Evolutionary conservation across 2,797 vertebrate species (phyloP).

Genomic region (Pitangus sulphuratus): DNA sequence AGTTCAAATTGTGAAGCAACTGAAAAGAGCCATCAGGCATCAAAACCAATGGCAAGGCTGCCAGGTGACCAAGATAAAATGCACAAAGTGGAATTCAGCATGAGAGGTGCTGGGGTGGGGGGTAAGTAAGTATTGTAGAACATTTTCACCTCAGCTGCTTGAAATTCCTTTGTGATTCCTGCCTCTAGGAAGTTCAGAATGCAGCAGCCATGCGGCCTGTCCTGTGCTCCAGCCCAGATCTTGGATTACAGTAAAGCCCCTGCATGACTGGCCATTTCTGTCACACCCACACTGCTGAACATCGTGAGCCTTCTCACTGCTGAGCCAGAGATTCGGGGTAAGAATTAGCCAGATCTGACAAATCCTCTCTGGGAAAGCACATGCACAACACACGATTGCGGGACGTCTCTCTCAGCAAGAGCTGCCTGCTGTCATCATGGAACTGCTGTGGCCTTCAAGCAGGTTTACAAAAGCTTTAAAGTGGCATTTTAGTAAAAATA

Average conservation of each 20-base stretch:
- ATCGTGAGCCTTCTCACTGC: neutral
- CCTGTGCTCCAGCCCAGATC: neutral
- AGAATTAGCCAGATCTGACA: rapidly evolving
- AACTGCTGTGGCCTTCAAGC: neutral
- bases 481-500: neutral
- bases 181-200: neutral
- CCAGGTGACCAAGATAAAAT: no score
- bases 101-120: rapidly evolving
- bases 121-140: neutral
- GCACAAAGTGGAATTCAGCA: rapidly evolving
- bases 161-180: no score
- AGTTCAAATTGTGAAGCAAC: neutral
- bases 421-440: rapidly evolving
- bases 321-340: neutral
- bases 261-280: rapidly evolving
- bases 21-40: no score
- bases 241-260: rapidly evolving
- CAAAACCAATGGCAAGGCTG: no score
- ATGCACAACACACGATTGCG: rapidly evolving
- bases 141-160: neutral
- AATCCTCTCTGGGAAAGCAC: neutral
- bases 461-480: neutral
- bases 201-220: rapidly evolving
- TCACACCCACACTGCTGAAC: neutral
- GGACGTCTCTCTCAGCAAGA: no score